Evolutionary conservation across 1,140 invertebrate species (phyloP), one percentile per base, ranked within the genome.

Genomic region (Batillaria attramentaria): DNA sequence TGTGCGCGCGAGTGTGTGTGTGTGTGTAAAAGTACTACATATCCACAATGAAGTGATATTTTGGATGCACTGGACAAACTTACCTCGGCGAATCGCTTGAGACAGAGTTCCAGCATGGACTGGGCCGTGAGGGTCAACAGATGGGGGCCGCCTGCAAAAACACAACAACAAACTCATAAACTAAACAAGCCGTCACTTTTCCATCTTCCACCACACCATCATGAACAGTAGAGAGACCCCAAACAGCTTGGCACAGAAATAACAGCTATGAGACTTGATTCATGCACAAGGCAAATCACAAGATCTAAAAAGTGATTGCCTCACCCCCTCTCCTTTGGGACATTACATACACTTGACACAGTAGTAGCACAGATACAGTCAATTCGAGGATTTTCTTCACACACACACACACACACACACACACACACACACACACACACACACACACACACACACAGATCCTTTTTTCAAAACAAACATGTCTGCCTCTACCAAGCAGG

Each of bases 51-150:
- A 18, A n/a, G 46, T 54, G 46, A n/a, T n/a, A n/a, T 18, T n/a
- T 18, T 16, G n/a, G 46, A n/a, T 54, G n/a, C 46, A 16, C 1
- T 18, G 46, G n/a, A 54, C 46, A n/a, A 54, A 54, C 46, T 79
- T 84, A 90, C 88, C 86, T 89, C 89, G 76, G 89, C 89, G 77
- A 90, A 85, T 83, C 88, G 83, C 50, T 87, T 81, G 0, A 97
- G 95, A 87, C 96, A 98, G 41, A 95, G 93, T 79, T 96, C 94
- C 78, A 98, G 90, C 96, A 99, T 97, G 57, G 94, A 92, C 84
- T 96, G 94, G 0, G 97, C 97, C 6, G 95, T 95, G 0, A 95
- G 91, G 0, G 97, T 98, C 65, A 98, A 90, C n/a, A 95, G 93
- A 92, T 95, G 96, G 73, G 96, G 96, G 0, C 92, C 90, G 81